Conservation (phyloP, 2,888 invertebrate genomes). For the Agonopterix heracliana region DNA sequence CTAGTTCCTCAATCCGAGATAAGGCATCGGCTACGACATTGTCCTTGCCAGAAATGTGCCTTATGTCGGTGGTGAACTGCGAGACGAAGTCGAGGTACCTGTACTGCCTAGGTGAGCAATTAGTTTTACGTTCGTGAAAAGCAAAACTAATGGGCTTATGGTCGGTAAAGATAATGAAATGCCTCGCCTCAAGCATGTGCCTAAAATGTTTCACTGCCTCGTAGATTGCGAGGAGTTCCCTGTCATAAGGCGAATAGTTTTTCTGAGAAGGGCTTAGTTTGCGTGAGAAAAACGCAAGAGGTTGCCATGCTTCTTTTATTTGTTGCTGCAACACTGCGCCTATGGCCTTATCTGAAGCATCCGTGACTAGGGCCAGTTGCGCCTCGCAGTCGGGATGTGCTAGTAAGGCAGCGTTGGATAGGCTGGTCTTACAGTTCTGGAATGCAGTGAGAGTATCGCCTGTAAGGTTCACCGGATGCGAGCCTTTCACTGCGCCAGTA, state of each 20-base stretch:
- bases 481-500: conserved; percentile 28
- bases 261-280: conserved; percentile 29
- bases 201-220: conserved; percentile 33
- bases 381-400: conserved; percentile 27
- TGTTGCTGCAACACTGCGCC: too few relatives aligned
- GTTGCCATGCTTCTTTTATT: conserved; percentile 21
- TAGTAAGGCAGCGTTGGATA: conserved; percentile 28
- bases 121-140: too few relatives aligned
- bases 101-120: too few relatives aligned
- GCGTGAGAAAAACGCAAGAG: conserved; percentile 34
- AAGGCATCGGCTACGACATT: too few relatives aligned
- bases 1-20: too few relatives aligned
- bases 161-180: too few relatives aligned
- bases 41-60: too few relatives aligned
- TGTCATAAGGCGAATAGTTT: conserved; percentile 36
- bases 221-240: conserved; percentile 41
- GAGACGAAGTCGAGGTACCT: too few relatives aligned
- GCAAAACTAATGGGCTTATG: too few relatives aligned
- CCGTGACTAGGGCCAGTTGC: conserved; percentile 20
- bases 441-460: conserved; percentile 20
- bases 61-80: too few relatives aligned
- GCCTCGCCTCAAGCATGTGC: conserved; percentile 36
- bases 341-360: conserved; percentile 37
- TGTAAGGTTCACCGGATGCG: conserved; percentile 20
- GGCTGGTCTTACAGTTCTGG: conserved; percentile 22